Percentiles rank a stretch among this genome's conserved stretches.
phyloP scores from a whole-genome alignment of 2,797 vertebrate species.

The Percopsis omiscomaycus region DNA sequence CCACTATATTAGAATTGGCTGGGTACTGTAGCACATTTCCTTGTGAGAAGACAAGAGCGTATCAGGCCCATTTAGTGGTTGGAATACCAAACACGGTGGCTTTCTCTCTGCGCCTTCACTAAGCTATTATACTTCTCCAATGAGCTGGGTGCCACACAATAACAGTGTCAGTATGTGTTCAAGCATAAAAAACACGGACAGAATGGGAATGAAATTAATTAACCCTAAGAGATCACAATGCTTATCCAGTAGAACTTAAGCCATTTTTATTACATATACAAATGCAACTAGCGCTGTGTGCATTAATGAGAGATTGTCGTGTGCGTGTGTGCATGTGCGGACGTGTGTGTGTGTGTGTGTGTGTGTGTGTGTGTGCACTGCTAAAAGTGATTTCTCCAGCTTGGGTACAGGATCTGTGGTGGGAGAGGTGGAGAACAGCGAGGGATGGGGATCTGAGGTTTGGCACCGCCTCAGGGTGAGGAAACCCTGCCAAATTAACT shows the following conservation, averaged over 20 bases:
- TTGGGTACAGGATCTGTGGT: constrained; percentile 26
- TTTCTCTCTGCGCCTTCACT: constrained; percentile 52
- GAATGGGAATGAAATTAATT: constrained; percentile 79
- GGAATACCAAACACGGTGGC: constrained; percentile 63
- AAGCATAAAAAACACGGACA: constrained; percentile 76
- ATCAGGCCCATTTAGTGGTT: constrained; percentile 63
- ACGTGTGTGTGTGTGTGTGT: constrained; percentile 6
- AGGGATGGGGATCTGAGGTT: constrained; percentile 26
- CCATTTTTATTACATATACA: constrained; percentile 77
- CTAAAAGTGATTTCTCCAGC: constrained; percentile 12
- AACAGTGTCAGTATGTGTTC: constrained; percentile 75
- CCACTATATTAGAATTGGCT: constrained; percentile 58
- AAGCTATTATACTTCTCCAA: constrained; percentile 68
- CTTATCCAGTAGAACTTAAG: constrained; percentile 77
- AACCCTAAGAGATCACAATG: constrained; percentile 76
- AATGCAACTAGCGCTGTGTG: constrained; percentile 64
- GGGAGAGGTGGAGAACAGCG: background rate
- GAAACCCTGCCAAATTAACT: constrained; percentile 59
- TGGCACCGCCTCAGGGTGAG: constrained; percentile 42
- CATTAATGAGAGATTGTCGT: constrained; percentile 55
- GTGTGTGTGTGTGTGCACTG: constrained; percentile 6
- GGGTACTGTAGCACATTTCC: constrained; percentile 61
- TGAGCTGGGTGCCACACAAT: constrained; percentile 69
- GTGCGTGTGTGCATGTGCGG: constrained; percentile 16
- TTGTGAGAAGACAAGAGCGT: constrained; percentile 57